These are phyloP conservation scores for Platorchestia sp. DNA, from an alignment of 1,140 invertebrate species.

Conservation along the genomic window DNA sequence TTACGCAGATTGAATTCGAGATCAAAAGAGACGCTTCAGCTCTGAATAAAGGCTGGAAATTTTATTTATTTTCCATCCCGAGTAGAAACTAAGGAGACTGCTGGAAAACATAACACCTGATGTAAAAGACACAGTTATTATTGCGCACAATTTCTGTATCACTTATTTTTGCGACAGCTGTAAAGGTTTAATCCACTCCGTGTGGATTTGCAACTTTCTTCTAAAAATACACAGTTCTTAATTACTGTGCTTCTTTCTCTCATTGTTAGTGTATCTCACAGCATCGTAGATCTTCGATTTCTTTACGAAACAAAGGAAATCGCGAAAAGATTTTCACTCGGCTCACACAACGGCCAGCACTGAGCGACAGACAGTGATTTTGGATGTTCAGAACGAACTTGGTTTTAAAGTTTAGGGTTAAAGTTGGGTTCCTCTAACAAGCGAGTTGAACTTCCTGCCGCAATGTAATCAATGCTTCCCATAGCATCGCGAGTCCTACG, in stretches of 20 bases:
- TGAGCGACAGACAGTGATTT: neutral
- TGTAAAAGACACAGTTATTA: neutral
- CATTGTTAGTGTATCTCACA: neutral
- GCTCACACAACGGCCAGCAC: neutral
- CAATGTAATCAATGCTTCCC: conserved; percentile 39
- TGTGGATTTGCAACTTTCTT: too few species aligned
- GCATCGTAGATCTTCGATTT: neutral
- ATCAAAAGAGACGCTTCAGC: neutral
- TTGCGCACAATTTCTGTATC: neutral
- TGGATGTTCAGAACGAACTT: neutral
- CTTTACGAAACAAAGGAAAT: neutral
- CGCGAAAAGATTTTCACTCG: neutral
- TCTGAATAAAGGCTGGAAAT: neutral
- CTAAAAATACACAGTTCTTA: too few species aligned
- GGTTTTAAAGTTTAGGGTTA: neutral
- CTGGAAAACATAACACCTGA: neutral
- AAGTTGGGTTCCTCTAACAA: conserved; percentile 2
- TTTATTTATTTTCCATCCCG: neutral
- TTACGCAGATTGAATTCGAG: neutral
- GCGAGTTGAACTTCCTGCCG: neutral
- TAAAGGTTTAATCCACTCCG: too few species aligned
- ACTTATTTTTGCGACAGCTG: too few species aligned
- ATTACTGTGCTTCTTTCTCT: too few species aligned
- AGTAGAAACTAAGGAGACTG: neutral
- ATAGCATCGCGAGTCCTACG: neutral